Percentiles rank a stretch among this genome's conserved stretches.
phyloP scores from a whole-genome alignment of 2,113 vertebrate species.

The Embiotoca jacksoni region DNA sequence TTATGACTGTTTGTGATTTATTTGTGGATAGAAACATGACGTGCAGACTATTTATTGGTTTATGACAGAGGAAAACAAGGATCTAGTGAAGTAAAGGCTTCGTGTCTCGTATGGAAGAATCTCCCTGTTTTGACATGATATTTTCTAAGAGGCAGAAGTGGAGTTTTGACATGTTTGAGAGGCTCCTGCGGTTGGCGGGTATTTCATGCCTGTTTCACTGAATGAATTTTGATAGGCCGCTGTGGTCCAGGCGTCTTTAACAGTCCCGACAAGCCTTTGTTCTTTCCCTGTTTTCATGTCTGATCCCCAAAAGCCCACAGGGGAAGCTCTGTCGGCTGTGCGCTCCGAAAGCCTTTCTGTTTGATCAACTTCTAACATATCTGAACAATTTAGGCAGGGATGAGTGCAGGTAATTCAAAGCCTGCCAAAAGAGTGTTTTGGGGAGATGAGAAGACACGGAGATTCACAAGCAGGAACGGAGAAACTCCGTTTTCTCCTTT shows the following conservation, averaged over 20 bases:
- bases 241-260: constrained; percentile 59
- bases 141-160: constrained; percentile 21
- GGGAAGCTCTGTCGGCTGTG: constrained; percentile 53
- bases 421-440: constrained; percentile 45
- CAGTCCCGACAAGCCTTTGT: constrained; percentile 73
- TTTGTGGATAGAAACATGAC: background rate
- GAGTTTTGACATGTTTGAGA: constrained; percentile 53
- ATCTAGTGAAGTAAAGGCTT: constrained; percentile 13
- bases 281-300: constrained; percentile 72
- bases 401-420: constrained; percentile 69
- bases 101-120: background rate
- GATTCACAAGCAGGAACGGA: constrained; percentile 35
- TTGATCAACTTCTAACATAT: constrained; percentile 73
- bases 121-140: constrained; percentile 19
- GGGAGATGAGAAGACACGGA: constrained; percentile 38
- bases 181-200: constrained; percentile 41
- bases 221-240: constrained; percentile 64
- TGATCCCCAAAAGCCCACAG: constrained; percentile 69
- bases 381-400: constrained; percentile 70
- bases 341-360: constrained; percentile 53
- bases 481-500: constrained; percentile 35
- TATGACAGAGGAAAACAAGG: constrained; percentile 4
- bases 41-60: constrained; percentile 3
- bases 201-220: constrained; percentile 64
- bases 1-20: background rate